A percentile compares a stretch with the other conserved stretches of the same genome.
Evolutionary conservation across 2,888 invertebrate species (phyloP).

Genomic region (Tuberolachnus salignus): DNA sequence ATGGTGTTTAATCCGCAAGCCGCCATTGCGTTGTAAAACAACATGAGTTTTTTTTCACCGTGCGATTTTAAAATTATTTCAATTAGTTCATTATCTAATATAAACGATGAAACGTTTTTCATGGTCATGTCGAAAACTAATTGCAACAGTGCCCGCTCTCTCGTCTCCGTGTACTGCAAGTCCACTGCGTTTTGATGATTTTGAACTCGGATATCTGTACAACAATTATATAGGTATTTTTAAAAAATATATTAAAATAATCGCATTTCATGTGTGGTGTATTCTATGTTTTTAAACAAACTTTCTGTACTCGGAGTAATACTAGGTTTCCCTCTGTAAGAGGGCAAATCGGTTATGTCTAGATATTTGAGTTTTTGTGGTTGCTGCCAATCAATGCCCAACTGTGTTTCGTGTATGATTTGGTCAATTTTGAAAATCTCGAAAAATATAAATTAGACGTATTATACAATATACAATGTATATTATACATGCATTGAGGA

Average conservation of each 20-base stretch:
- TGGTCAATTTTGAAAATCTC: constrained; percentile 54
- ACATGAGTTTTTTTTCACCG: constrained; percentile 1
- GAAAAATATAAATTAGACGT: not conserved
- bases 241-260: not conserved
- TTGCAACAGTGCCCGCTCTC: constrained; percentile 29
- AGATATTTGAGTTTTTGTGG: constrained; percentile 28
- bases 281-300: not conserved
- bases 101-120: constrained; percentile 6
- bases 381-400: constrained; percentile 48
- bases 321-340: constrained; percentile 18
- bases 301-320: not conserved
- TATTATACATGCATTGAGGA: too few relatives aligned
- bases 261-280: not conserved
- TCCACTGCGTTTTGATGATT: not conserved
- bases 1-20: constrained; percentile 26
- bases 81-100: constrained; percentile 22
- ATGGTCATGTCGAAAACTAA: constrained; percentile 28
- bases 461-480: too few relatives aligned
- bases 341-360: constrained; percentile 33
- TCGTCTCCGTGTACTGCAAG: not conserved
- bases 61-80: constrained; percentile 24
- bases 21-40: constrained; percentile 38
- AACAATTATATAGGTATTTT: not conserved
- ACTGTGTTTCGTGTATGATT: constrained; percentile 47
- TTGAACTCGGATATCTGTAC: not conserved